Percentiles rank a stretch among this genome's conserved stretches.
These are phyloP conservation scores for Rotaria sp. DNA, from an alignment of 2,888 invertebrate species.

Conservation along the genomic window DNA sequence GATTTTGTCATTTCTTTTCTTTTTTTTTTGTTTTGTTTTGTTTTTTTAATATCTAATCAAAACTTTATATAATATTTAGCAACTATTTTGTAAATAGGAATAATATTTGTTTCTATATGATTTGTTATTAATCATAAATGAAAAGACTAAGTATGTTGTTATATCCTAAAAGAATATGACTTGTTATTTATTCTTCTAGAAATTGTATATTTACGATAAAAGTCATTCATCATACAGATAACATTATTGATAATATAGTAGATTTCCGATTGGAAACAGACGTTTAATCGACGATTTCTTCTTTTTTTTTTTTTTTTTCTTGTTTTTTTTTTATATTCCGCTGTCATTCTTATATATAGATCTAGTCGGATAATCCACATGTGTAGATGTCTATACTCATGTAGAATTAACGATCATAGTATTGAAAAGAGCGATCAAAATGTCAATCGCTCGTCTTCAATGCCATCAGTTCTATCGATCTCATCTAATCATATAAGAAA, in stretches of 20 bases:
- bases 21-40: too few species aligned
- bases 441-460: not conserved
- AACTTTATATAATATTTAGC: too few species aligned
- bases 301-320: not conserved
- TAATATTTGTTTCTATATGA: too few species aligned
- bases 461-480: not conserved
- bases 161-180: not conserved
- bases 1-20: too few species aligned
- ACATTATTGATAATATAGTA: not conserved
- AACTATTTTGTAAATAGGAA: too few species aligned
- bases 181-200: not conserved
- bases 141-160: not conserved
- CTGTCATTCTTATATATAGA: not conserved
- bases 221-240: not conserved
- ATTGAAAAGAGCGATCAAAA: conserved; percentile 11
- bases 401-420: not conserved
- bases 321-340: not conserved
- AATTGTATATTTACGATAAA: not conserved
- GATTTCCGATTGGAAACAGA: not conserved
- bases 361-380: not conserved
- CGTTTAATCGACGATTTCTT: not conserved
- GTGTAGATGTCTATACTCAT: not conserved
- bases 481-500: not conserved
- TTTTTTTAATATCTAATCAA: too few species aligned
- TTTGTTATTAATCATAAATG: too few species aligned